Percentiles rank a stretch among this genome's conserved stretches.
Conservation (phyloP, 2,797 vertebrate species). For the Stomatorhinus walkeri region DNA sequence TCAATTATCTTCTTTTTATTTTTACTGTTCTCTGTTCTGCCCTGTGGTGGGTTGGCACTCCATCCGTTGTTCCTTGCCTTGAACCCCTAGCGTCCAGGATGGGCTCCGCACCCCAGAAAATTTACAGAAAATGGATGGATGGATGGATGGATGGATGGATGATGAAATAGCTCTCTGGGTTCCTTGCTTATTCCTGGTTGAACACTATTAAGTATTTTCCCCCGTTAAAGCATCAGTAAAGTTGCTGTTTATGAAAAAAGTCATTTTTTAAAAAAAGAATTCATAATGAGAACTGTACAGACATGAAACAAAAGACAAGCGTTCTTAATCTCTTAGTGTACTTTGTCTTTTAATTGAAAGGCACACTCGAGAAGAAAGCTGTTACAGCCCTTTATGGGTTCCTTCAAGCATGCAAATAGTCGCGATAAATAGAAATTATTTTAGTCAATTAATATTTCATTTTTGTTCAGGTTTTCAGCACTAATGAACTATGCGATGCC, state of each 20-base stretch:
- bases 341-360: slow-evolving; percentile 23
- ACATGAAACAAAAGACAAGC: slow-evolving; percentile 1
- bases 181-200: not conserved
- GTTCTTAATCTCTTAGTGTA: slow-evolving; percentile 16
- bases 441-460: slow-evolving; percentile 20
- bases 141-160: not conserved
- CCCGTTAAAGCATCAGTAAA: not conserved
- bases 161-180: not conserved
- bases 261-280: not conserved
- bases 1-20: not conserved
- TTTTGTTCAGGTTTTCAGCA: slow-evolving; percentile 8
- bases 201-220: not conserved
- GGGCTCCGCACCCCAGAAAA: not conserved
- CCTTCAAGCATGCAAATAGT: slow-evolving; percentile 21
- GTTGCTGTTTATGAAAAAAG: not conserved
- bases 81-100: not conserved
- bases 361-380: slow-evolving; percentile 17
- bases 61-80: not conserved
- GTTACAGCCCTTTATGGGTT: slow-evolving; percentile 5
- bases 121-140: not conserved
- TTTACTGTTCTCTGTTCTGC: not conserved
- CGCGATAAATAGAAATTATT: slow-evolving; percentile 20
- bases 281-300: not conserved
- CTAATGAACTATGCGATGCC: not conserved
- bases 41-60: not conserved